Base-by-base conservation (phyloP, 2,797 vertebrate species). In the Acanthurus leucopareius region DNA sequence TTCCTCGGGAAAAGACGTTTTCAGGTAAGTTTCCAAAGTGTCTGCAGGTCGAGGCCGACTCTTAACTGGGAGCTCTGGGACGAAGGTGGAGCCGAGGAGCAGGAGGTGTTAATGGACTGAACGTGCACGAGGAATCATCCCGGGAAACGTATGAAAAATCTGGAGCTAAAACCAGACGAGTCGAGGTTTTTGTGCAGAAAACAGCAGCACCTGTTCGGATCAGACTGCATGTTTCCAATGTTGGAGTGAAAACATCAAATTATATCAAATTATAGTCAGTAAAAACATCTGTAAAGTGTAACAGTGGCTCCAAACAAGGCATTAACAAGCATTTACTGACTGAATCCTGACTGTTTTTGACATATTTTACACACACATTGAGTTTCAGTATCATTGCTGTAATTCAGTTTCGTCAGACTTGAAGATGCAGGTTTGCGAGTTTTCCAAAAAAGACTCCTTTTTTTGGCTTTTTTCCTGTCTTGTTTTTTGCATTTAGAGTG, bases 1-100 rank as follows among this genome's bases (percentile, higher is more conserved):
- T 56, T 68, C n/a, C 54, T 40, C 19, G 14, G 22, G 48, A 69
- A 54, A 57, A 40, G 20, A 45, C 54, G 22, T 68, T 63, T 57
- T 78, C 79, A 74, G 77, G 66, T 80, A 42, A n/a, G 61, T 75
- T 85, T 83, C 69, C 64, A 76, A 51, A 11, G 67, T 19, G 69
- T 74, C 4, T 14, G 16, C 22, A 66, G 49, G 61, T 63, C 3
- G 17, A 69, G 40, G 3, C 45, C 5, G 22, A 60, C 48, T 70
- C 47, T 56, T 61, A 51, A 73, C 45, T 63, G 66, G 44, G 67
- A 83, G 61, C 68, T 77, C 56, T 57, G 52, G 62, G 75, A 75
- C 58, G 47, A 17, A n/a, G 49, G 45, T 28, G 44, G 61, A 17
- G 47, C 17, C 7, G 38, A 17, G 57, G 62, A 5, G 1, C 0